Evolutionary conservation across 2,888 invertebrate species (phyloP).

Genomic region (Tenthredo amoena): DNA sequence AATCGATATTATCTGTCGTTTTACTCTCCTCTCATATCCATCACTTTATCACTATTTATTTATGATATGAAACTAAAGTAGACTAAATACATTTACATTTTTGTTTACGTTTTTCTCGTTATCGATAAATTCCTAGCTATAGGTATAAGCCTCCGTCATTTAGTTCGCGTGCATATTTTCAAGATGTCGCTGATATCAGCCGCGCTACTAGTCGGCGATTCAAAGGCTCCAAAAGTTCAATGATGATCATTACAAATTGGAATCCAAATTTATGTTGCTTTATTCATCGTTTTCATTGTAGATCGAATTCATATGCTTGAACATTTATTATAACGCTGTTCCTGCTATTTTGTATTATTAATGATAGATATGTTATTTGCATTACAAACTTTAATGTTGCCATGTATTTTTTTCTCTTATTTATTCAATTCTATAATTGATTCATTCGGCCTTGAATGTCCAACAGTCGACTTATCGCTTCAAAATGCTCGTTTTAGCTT

Average conservation of each 20-base stretch:
- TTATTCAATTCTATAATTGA: not conserved
- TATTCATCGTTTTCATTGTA: not conserved
- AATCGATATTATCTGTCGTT: not conserved
- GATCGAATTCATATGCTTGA: not conserved
- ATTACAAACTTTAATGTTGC: not conserved
- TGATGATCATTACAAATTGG: not conserved
- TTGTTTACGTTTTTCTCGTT: slow-evolving; percentile 33
- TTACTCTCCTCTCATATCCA: not conserved
- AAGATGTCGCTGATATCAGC: not conserved
- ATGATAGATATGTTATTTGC: not conserved
- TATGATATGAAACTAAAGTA: not conserved
- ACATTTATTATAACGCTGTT: not conserved
- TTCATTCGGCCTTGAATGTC: not conserved
- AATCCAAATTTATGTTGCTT: not conserved
- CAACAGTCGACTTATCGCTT: not conserved
- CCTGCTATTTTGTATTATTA: not conserved
- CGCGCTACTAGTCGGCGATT: not conserved
- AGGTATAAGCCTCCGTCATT: not conserved
- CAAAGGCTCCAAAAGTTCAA: not conserved
- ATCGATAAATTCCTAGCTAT: not conserved
- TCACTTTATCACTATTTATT: not conserved
- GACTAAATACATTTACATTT: slow-evolving; percentile 1
- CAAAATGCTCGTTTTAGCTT: not conserved
- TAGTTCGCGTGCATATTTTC: not conserved
- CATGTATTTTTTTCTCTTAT: not conserved